Evolutionary conservation across 2,888 invertebrate genomes (phyloP).

Genomic region (Watsonalla cultraria): DNA sequence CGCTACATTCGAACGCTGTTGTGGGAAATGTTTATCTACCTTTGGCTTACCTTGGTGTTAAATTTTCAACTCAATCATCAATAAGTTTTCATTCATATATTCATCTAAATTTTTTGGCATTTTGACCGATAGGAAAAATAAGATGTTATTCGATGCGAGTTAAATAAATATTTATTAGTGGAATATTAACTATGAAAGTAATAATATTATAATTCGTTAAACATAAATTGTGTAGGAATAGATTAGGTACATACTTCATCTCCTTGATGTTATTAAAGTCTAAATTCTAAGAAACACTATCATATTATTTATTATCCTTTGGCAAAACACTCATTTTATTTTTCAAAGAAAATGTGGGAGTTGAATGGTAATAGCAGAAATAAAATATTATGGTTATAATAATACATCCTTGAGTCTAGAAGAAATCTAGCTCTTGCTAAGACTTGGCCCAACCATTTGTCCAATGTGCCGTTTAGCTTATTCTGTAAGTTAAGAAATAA

Average conservation of each 20-base stretch:
- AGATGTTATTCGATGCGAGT: no score
- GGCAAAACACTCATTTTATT: neutral
- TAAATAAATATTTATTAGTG: no score
- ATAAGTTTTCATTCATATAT: neutral
- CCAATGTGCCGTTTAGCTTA: neutral
- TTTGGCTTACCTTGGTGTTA: neutral
- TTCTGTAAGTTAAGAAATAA: neutral
- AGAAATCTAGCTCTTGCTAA: neutral
- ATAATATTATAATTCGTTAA: no score
- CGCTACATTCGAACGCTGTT: constrained; percentile 1
- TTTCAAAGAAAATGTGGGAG: neutral
- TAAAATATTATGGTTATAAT: neutral
- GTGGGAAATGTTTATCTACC: neutral
- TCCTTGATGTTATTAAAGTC: neutral
- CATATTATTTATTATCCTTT: neutral
- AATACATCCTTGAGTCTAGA: neutral
- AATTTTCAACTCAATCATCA: neutral
- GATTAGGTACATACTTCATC: no score
- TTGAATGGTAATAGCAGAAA: neutral
- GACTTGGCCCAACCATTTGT: neutral
- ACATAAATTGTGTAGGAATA: no score
- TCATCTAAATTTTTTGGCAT: no score
- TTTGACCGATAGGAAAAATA: no score
- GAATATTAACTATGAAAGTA: no score
- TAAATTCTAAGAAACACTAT: neutral